phyloP scores from a whole-genome alignment of 2,888 invertebrate genomes.

The Agriopis marginaria region DNA sequence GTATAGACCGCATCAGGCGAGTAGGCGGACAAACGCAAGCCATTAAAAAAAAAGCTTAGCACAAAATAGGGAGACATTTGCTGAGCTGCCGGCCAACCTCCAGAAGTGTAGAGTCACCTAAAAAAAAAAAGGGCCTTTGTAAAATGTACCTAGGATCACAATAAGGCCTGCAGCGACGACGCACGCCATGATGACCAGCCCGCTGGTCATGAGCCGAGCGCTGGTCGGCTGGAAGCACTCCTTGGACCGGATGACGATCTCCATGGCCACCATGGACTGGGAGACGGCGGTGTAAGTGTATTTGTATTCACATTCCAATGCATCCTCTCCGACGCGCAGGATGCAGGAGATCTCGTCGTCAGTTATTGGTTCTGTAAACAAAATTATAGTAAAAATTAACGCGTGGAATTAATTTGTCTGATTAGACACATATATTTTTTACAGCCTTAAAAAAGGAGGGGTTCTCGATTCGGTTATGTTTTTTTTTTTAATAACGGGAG shows the following conservation, averaged over 20 bases:
- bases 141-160: conserved; percentile 58
- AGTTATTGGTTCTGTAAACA: conserved; percentile 55
- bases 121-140: not conserved
- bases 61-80: too few relatives aligned
- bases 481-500: too few relatives aligned
- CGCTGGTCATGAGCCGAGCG: conserved; percentile 70
- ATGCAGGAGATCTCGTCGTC: conserved; percentile 68
- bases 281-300: conserved; percentile 72
- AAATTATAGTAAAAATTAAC: too few relatives aligned
- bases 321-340: conserved; percentile 62
- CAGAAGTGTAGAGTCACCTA: too few relatives aligned
- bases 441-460: too few relatives aligned
- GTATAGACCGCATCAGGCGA: too few relatives aligned
- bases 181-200: conserved; percentile 71
- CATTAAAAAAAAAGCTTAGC: too few relatives aligned
- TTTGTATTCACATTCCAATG: conserved; percentile 72
- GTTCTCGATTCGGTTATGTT: too few relatives aligned
- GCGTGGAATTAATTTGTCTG: too few relatives aligned
- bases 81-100: too few relatives aligned
- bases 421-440: too few relatives aligned
- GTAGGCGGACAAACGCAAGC: too few relatives aligned
- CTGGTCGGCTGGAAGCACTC: conserved; percentile 71
- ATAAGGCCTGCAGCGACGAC: conserved; percentile 81
- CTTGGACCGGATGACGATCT: conserved; percentile 69
- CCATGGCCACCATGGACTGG: conserved; percentile 65